Conservation (phyloP, 2,797 vertebrate species). For the Odontamblyopus lacepedii region DNA sequence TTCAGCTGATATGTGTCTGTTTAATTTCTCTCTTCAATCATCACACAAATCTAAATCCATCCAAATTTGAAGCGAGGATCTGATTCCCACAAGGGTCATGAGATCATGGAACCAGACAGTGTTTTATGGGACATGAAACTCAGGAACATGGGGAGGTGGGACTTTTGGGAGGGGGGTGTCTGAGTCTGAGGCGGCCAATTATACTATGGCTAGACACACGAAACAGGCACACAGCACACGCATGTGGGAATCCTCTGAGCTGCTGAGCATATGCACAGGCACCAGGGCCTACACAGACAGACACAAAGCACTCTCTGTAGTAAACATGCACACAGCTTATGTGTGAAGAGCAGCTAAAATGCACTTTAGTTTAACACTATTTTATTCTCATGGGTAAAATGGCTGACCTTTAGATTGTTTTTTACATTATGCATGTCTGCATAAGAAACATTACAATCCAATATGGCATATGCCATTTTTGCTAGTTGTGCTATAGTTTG, state of each 20-base stretch:
- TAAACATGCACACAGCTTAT: neutral
- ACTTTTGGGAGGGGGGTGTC: constrained; percentile 64
- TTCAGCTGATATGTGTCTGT: constrained; percentile 4
- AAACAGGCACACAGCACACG: constrained; percentile 41
- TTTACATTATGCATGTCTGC: neutral
- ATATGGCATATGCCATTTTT: no score
- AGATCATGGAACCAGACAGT: constrained; percentile 74
- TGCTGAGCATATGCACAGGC: constrained; percentile 10
- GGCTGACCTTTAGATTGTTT: neutral
- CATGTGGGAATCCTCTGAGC: constrained; percentile 50
- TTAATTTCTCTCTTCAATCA: constrained; percentile 26
- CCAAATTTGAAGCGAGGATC: constrained; percentile 53
- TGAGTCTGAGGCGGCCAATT: constrained; percentile 73
- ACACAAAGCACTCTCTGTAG: constrained; percentile 1
- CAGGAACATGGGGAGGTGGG: constrained; percentile 60
- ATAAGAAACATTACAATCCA: no score
- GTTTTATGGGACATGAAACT: constrained; percentile 66
- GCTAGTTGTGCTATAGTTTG: neutral
- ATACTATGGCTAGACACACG: constrained; percentile 74
- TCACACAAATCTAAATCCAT: constrained; percentile 34
- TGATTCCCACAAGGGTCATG: constrained; percentile 64
- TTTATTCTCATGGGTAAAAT: neutral
- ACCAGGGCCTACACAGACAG: neutral
- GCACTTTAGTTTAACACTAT: no score
- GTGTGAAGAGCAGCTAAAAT: neutral